Percentiles rank a stretch among this genome's conserved stretches.
phyloP scores from a whole-genome alignment of 2,113 vertebrate species.

The Todiramphus chloris region DNA sequence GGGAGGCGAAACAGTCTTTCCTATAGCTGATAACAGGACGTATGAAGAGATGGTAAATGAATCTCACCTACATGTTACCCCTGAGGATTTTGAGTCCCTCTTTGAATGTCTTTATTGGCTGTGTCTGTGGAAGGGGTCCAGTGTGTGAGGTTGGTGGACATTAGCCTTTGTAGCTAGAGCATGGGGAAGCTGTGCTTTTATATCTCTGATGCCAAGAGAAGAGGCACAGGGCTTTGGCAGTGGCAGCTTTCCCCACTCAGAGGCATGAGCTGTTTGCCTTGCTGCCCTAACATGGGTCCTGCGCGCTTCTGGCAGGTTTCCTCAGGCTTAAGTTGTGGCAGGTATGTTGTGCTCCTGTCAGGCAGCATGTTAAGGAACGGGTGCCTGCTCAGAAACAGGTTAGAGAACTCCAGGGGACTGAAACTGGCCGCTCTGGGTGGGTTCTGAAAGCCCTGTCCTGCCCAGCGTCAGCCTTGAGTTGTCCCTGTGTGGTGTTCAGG shows the following conservation, averaged over 20 bases:
- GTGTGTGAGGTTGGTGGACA: background rate
- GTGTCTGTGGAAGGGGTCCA: background rate
- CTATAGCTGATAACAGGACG: conserved; percentile 94
- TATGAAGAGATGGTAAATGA: conserved; percentile 89
- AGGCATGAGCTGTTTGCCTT: background rate
- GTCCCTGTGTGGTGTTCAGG: background rate
- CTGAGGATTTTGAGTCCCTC: background rate
- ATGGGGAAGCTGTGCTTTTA: background rate
- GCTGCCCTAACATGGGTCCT: background rate
- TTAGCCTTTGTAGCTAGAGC: background rate
- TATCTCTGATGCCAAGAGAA: background rate
- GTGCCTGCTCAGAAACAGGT: background rate
- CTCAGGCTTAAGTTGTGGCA: background rate
- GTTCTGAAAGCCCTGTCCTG: background rate
- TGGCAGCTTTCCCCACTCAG: background rate
- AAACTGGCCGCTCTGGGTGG: background rate
- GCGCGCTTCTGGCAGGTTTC: background rate
- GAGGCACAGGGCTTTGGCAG: background rate
- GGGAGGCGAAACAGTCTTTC: conserved; percentile 92
- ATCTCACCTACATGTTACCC: fast-evolving
- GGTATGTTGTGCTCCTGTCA: background rate
- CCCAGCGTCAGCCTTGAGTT: background rate
- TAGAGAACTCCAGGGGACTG: background rate
- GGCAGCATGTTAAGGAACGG: background rate
- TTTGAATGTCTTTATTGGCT: background rate